phyloP scores from a whole-genome alignment of 1,140 invertebrate genomes.

The Tachypleus tridentatus region DNA sequence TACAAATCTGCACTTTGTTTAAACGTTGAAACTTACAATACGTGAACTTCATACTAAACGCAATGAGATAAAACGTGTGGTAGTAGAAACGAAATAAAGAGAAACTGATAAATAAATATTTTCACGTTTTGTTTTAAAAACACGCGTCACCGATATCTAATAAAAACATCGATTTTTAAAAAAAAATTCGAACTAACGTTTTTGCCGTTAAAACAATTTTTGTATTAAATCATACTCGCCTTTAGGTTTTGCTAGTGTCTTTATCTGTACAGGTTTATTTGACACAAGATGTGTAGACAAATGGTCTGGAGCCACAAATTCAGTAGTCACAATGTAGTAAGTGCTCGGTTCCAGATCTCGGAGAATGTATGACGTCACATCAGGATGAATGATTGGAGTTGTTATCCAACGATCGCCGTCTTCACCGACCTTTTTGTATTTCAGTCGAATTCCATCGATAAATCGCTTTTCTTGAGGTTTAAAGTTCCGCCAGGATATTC shows the following conservation, averaged over 20 bases:
- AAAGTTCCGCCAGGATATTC: conserved; percentile 68
- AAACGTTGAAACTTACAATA: no score
- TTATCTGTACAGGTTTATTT: conserved; percentile 50
- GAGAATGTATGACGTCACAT: conserved; percentile 54
- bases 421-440: conserved; percentile 53
- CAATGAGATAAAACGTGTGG: no score
- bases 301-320: conserved; percentile 56
- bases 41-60: no score
- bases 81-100: no score
- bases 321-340: conserved; percentile 59
- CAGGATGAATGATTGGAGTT: conserved; percentile 60
- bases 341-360: conserved; percentile 56
- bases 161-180: no score
- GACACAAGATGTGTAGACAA: conserved; percentile 57
- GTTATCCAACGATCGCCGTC: conserved; percentile 31
- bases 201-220: no score
- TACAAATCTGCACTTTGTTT: no score
- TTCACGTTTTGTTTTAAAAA: no score
- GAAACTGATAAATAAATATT: no score
- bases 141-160: no score
- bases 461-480: conserved; percentile 60
- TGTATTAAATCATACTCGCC: no score
- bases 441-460: conserved; percentile 55
- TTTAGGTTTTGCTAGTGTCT: conserved; percentile 33
- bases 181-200: no score